A percentile compares a stretch with the other conserved stretches of the same genome.
These are phyloP conservation scores for Sarcophaga bullata DNA, from an alignment of 1,140 invertebrate species.

Conservation along the genomic window DNA sequence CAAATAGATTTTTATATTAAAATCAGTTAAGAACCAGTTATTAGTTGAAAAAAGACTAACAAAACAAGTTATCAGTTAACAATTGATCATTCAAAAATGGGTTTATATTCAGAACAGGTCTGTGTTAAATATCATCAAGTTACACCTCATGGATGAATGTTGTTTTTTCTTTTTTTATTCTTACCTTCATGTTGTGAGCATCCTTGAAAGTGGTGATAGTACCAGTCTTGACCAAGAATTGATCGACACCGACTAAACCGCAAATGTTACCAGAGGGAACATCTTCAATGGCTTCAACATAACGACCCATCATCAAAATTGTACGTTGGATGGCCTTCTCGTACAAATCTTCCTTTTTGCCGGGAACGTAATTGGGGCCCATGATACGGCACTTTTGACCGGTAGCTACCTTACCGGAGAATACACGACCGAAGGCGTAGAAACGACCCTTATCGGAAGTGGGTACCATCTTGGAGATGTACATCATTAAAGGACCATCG, in stretches of 20 bases:
- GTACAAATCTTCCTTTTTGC: conserved; percentile 99
- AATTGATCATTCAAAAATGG: conserved; percentile 37
- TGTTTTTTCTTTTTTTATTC: neutral
- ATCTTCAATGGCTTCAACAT: conserved; percentile 99
- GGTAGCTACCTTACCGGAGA: conserved; percentile 93
- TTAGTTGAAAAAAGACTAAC: neutral
- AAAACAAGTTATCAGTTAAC: conserved; percentile 26
- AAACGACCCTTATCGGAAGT: conserved; percentile 99
- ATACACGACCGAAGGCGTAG: conserved; percentile 99
- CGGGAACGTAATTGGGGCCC: conserved; percentile 97
- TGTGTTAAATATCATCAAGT: conserved; percentile 47
- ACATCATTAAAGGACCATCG: conserved; percentile 99
- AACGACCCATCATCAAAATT: conserved; percentile 99
- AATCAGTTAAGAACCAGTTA: neutral
- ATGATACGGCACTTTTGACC: conserved; percentile 97
- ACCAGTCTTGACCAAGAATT: conserved; percentile 99
- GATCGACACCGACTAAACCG: conserved; percentile 99
- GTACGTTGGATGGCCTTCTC: conserved; percentile 99
- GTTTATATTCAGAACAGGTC: conserved; percentile 49
- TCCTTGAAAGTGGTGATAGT: conserved; percentile 99
- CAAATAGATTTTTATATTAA: neutral
- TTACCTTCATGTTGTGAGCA: conserved; percentile 95
- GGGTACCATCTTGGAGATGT: conserved; percentile 99
- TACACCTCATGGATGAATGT: neutral
- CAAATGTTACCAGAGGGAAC: conserved; percentile 99